Conservation (phyloP, 2,113 vertebrate species). For the Pitta sordida region DNA sequence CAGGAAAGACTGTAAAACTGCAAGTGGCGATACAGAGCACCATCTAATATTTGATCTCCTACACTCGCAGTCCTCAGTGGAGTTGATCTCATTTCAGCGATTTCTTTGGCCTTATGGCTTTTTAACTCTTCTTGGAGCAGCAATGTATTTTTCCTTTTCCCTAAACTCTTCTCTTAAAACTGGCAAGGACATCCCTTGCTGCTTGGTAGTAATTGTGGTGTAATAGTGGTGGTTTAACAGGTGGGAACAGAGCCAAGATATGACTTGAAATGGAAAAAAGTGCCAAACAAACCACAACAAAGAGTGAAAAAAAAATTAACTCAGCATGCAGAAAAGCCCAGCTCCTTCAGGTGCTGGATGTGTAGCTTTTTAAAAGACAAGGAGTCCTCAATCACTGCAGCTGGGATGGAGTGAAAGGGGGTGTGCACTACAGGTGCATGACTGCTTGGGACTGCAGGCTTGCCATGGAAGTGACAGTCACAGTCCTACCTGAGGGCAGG, state of each 20-base stretch:
- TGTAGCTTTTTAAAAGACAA: neutral
- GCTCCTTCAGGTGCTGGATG: neutral
- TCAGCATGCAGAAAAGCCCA: neutral
- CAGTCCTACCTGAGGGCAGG: neutral
- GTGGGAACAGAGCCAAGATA: neutral
- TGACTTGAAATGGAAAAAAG: neutral
- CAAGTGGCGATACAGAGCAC: neutral
- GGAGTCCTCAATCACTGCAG: neutral
- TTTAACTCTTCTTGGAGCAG: neutral
- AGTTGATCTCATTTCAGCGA: neutral
- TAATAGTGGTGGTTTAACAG: neutral
- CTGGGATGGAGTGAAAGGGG: neutral
- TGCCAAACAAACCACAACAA: neutral
- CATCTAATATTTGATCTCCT: neutral
- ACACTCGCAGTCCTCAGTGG: neutral
- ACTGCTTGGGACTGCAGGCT: neutral
- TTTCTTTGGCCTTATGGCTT: neutral
- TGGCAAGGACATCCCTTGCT: neutral
- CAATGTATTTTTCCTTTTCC: neutral
- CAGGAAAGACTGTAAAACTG: neutral
- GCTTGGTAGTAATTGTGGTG: neutral
- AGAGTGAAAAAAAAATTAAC: neutral
- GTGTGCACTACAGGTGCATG: rapidly evolving
- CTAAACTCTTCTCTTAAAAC: neutral
- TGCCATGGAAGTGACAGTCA: rapidly evolving